Evolutionary conservation across 1,140 invertebrate species (phyloP), one percentile per base, ranked within the genome.

Genomic region (Bombus fervidus): DNA sequence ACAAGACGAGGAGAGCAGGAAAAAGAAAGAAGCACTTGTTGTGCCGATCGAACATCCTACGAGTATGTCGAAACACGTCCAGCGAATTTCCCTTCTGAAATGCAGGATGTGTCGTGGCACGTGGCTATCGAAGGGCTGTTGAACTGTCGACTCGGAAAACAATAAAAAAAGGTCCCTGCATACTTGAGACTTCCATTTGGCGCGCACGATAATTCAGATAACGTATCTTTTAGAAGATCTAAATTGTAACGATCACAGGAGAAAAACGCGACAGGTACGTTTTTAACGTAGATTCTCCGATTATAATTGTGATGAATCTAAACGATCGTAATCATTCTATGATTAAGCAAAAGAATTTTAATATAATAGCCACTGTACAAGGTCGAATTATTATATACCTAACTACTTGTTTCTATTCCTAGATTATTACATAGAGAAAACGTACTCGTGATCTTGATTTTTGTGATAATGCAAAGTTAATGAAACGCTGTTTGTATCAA

Each of bases 11-110:
- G 76, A 68, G 34, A 68, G 53, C 62, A 41, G 53, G n/a, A 43
- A 84, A 84, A 80, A 72, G 66, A 62, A 88, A 77, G 69, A 89
- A 74, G 88, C 87, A 89, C 88, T 89, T 86, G 83, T 88, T 86
- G 82, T 68, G 22, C 37, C 73, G 83, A 89, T 89, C 87, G 78
- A 89, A 88, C 85, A 89, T 86, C 77, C 87, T 79, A 85, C 88
- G 85, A 79, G 78, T 78, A 37, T 77, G 83, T 66, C 66, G 22
- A 68, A 75, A 74, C 82, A 79, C 59, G 59, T 66, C 53, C 78
- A 31, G 41, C 74, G 73, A 89, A 84, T 89, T 89, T 89, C 83
- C 81, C 37, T 75, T 79, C 47, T 53, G 59, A 82, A 69, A 83
- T 68, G 64, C 47, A 59, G 47, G n/a, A 78, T 78, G 64, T 77